A percentile compares a stretch with the other conserved stretches of the same genome.
phyloP scores from a whole-genome alignment of 2,888 invertebrate species.

The Idaea straminata region DNA sequence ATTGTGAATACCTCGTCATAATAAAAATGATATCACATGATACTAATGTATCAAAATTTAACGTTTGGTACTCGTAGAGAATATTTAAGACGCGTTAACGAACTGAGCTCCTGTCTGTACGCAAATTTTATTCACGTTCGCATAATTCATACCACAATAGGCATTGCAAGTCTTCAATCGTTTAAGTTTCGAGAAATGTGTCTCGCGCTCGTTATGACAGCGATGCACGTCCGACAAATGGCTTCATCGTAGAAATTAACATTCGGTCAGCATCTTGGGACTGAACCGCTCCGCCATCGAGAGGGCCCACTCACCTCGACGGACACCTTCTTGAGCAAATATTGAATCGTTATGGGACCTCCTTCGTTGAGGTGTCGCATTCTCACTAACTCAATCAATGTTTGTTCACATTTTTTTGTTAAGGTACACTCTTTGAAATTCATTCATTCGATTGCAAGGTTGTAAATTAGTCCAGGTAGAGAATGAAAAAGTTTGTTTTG shows the following conservation, averaged over 20 bases:
- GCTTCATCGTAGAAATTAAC: slow-evolving; percentile 76
- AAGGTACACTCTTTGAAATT: slow-evolving; percentile 32
- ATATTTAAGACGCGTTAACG: slow-evolving; percentile 43
- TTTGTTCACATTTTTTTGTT: slow-evolving; percentile 47
- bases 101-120: slow-evolving; percentile 33
- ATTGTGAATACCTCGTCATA: slow-evolving; percentile 36
- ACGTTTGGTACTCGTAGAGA: slow-evolving; percentile 41
- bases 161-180: slow-evolving; percentile 53
- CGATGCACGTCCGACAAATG: slow-evolving; percentile 68
- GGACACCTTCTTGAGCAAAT: slow-evolving; percentile 56
- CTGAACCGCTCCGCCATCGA: slow-evolving; percentile 29
- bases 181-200: slow-evolving; percentile 66
- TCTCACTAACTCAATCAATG: slow-evolving; percentile 45
- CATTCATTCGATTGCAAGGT: slow-evolving; percentile 40
- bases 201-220: slow-evolving; percentile 56
- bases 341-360: slow-evolving; percentile 67
- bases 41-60: slow-evolving; percentile 37
- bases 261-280: slow-evolving; percentile 65
- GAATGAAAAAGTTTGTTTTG: slow-evolving; percentile 5
- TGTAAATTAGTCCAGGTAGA: slow-evolving; percentile 23
- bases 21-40: slow-evolving; percentile 44
- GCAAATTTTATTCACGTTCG: slow-evolving; percentile 46
- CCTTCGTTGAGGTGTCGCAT: slow-evolving; percentile 65
- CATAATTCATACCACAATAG: slow-evolving; percentile 66
- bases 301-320: slow-evolving; percentile 30